Evolutionary conservation across 2,797 vertebrate species (phyloP), one percentile per base, ranked within the genome.

Genomic region (Chaenodraco wilsoni): DNA sequence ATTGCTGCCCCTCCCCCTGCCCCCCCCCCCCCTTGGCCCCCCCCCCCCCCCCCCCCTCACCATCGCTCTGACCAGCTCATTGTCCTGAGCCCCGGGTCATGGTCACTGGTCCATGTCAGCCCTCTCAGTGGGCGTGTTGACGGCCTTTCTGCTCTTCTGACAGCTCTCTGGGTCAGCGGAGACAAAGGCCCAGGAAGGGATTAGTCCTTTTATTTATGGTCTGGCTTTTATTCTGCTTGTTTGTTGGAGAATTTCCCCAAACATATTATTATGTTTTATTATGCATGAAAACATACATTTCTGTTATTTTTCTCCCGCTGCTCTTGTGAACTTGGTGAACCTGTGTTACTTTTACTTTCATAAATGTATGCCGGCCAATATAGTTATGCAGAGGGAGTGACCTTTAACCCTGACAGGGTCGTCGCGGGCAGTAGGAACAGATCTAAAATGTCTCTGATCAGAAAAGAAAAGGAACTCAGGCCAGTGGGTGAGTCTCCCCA

Each of bases 131-230:
- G 84, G 86, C 33, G 72, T 94, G 94, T 92, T 97, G 96, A 98
- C 84, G 92, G 92, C 93, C 95, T 97, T 98, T 97, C 96, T 98
- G 94, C 93, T 64, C 85, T 74, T 65, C 81, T 97, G 96, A 97
- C 96, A 98, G 95, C 94, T 95, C 94, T 76, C 92, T 94, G 94
- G 95, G 85, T 89, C 87, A 81, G 58, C 27, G 61, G 70, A 83
- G 84, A 84, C 85, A 84, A 89, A 82, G 92, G 51, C 74, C 73
- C 50, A 55, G 81, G 64, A 87, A 87, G 66, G 82, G 83, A 91
- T 90, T 91, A 90, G 75, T 60, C 78, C 68, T 79, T 27, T 89
- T 83, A 84, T 83, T 83, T 75, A 74, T 74, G 46, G 33, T 50
- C 57, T 75, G 65, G 74, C 65, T 81, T 84, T 84, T 75, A 72